These are phyloP conservation scores for Hirtodrosophila cameraria DNA, from an alignment of 2,888 invertebrate species.

Conservation along the genomic window DNA sequence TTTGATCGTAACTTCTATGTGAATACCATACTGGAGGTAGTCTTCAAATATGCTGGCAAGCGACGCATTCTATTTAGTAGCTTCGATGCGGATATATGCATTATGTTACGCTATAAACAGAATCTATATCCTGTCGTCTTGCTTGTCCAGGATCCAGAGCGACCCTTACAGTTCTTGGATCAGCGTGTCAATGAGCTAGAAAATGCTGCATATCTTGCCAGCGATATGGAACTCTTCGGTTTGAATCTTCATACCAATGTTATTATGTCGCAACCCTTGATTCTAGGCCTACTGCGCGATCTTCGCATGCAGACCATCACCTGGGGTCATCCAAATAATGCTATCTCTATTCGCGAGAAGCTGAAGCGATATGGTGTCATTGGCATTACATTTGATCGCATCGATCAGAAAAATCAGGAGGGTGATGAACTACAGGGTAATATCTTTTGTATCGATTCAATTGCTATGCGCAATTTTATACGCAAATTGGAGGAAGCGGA, in stretches of 20 bases:
- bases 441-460: constrained; percentile 53
- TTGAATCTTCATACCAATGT: constrained; percentile 95
- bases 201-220: constrained; percentile 91
- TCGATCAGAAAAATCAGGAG: constrained; percentile 52
- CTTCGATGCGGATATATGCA: constrained; percentile 97
- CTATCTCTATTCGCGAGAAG: background rate
- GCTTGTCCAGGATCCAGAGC: constrained; percentile 88
- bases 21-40: constrained; percentile 86
- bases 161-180: constrained; percentile 92
- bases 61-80: constrained; percentile 95
- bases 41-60: constrained; percentile 88
- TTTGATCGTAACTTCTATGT: constrained; percentile 96
- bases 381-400: constrained; percentile 58
- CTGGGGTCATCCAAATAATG: constrained; percentile 39
- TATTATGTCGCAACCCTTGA: constrained; percentile 88
- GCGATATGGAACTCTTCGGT: constrained; percentile 92
- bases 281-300: constrained; percentile 20
- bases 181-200: constrained; percentile 90
- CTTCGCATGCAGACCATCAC: constrained; percentile 21
- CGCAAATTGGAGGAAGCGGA: constrained; percentile 29
- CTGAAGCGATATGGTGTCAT: constrained; percentile 36
- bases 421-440: constrained; percentile 35
- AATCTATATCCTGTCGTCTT: constrained; percentile 98
- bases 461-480: constrained; percentile 21
- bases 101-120: constrained; percentile 95